Evolutionary conservation across 2,888 invertebrate genomes (phyloP), one percentile per base, ranked within the genome.

Genomic region (Brenthis hecate): DNA sequence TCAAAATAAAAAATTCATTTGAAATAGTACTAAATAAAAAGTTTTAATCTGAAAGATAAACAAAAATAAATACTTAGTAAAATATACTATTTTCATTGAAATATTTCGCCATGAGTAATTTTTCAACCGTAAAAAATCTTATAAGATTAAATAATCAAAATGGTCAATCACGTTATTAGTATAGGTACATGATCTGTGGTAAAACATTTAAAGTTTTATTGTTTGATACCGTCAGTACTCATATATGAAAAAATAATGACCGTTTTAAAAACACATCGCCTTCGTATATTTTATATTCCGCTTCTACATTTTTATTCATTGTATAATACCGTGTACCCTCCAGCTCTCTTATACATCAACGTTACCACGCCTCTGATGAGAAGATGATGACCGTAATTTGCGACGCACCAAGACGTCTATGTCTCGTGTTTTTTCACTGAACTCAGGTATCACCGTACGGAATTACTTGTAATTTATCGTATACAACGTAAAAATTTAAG

Each of bases 331-430:
- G 72, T 62, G 78, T 80, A 79, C 81, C 84, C 83, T 81, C 81
- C 76, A 85, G 85, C 87, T 77, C 83, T 79, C 83, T 82, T 86
- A 89, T 92, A 90, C 89, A 92, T 92, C 91, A 92, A 85, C 87
- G 88, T 82, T 87, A 88, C 89, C 91, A 86, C 89, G 88, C 81
- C 85, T 80, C 86, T 92, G 92, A 92, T 92, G 92, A 92, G 92
- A 92, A 92, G 91, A 92, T 92, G 92, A 92, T 92, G 91, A 92
- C 88, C 81, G 89, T 92, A 89, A 92, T 92, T 92, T 92, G 91
- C 92, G 92, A 91, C 91, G 91, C 92, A 90, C 90, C 92, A 85
- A 92, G 92, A 92, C 92, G 92, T 91, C 92, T 92, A 91, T 92
- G 91, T 91, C 89, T 89, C 91, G 86, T 86, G 89, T 92, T 92